Evolutionary conservation across 2,888 invertebrate genomes (phyloP).

Genomic region (Sylvicola cinctus): DNA sequence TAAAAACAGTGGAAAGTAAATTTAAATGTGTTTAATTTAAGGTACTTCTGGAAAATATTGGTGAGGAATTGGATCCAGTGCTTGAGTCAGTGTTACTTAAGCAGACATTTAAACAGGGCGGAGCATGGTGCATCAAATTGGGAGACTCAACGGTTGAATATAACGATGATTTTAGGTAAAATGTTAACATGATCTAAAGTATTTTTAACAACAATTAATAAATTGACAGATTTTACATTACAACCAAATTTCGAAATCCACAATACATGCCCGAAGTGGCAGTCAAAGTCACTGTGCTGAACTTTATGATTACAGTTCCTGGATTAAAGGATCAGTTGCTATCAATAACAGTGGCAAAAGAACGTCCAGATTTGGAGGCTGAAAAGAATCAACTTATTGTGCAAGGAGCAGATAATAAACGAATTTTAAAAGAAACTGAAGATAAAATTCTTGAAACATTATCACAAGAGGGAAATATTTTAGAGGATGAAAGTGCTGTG

Average conservation of each 20-base stretch:
- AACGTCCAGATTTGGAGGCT: constrained; percentile 77
- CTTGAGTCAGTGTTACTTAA: constrained; percentile 77
- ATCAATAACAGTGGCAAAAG: constrained; percentile 77
- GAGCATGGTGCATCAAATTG: constrained; percentile 67
- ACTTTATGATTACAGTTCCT: constrained; percentile 79
- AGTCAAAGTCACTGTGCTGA: constrained; percentile 74
- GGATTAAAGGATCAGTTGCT: constrained; percentile 79
- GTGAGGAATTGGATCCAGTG: constrained; percentile 79
- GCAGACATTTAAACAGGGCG: constrained; percentile 79
- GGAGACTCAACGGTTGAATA: constrained; percentile 85
- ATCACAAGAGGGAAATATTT: constrained; percentile 50
- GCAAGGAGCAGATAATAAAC: constrained; percentile 68
- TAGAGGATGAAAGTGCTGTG: constrained; percentile 86
- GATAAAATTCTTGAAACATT: constrained; percentile 70
- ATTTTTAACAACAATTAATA: not conserved
- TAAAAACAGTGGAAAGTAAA: too few relatives aligned
- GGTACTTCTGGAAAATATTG: constrained; percentile 71
- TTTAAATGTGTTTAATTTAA: too few relatives aligned
- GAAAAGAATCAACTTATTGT: constrained; percentile 75
- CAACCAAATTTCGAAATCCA: constrained; percentile 81
- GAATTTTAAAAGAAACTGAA: constrained; percentile 67
- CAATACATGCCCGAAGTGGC: constrained; percentile 88
- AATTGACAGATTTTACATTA: constrained; percentile 59
- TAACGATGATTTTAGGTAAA: constrained; percentile 56
- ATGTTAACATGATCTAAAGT: not conserved